A percentile compares a stretch with the other conserved stretches of the same genome.
phyloP scores from a whole-genome alignment of 2,888 invertebrate genomes.

The Orchesellides sinensis region DNA sequence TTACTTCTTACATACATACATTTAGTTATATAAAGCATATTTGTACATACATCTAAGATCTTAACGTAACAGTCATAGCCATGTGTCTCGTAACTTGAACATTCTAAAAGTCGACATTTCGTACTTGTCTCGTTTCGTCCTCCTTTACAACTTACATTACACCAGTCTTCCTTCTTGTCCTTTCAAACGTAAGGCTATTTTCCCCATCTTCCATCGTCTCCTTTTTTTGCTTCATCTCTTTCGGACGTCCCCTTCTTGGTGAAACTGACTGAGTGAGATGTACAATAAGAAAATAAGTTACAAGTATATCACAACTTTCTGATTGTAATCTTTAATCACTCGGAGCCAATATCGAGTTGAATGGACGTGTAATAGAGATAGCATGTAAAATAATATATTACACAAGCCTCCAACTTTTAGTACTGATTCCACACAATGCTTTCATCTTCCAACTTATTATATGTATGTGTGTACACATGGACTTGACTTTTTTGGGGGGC shows the following conservation, averaged over 20 bases:
- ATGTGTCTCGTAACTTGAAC: constrained; percentile 35
- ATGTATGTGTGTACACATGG: constrained; percentile 61
- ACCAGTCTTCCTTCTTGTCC: constrained; percentile 1
- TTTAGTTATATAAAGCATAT: background rate
- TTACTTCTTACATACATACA: too few relatives aligned
- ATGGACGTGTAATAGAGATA: background rate
- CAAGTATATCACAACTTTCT: constrained; percentile 40
- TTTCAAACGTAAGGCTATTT: background rate
- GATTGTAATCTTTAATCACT: constrained; percentile 69
- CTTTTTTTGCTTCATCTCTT: constrained; percentile 1
- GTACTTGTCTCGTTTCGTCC: constrained; percentile 11
- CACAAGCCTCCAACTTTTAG: too few relatives aligned
- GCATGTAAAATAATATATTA: background rate
- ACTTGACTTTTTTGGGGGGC: constrained; percentile 58
- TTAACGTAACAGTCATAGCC: constrained; percentile 11
- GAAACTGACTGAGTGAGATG: constrained; percentile 43
- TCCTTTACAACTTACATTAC: background rate
- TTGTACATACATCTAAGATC: constrained; percentile 11
- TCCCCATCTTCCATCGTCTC: constrained; percentile 1
- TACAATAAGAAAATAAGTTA: constrained; percentile 52
- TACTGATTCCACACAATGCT: background rate
- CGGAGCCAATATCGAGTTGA: constrained; percentile 58
- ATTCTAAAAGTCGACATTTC: constrained; percentile 47
- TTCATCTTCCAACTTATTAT: constrained; percentile 55
- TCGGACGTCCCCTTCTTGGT: constrained; percentile 30